phyloP scores from a whole-genome alignment of 2,888 invertebrate species.

The Oscheius sp. region DNA sequence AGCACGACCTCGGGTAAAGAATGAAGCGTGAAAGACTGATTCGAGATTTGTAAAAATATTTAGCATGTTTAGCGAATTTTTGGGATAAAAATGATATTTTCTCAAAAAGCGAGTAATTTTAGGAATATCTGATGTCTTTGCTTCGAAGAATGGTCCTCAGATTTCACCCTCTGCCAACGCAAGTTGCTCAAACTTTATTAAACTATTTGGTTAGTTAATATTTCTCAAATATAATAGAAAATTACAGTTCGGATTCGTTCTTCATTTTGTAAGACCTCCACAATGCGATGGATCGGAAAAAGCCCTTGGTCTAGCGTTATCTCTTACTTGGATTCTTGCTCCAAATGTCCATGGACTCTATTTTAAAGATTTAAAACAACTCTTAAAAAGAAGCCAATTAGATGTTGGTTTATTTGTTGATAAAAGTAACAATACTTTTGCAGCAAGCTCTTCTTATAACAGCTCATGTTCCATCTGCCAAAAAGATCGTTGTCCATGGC shows the following conservation, averaged over 20 bases:
- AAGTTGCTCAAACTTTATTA: conserved; percentile 95
- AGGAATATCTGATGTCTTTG: conserved; percentile 89
- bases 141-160: conserved; percentile 87
- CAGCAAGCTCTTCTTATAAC: conserved; percentile 89
- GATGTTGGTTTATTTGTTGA: conserved; percentile 77
- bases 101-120: conserved; percentile 70
- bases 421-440: conserved; percentile 35
- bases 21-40: conserved; percentile 13
- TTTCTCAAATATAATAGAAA: neutral
- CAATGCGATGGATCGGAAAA: conserved; percentile 94
- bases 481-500: conserved; percentile 78
- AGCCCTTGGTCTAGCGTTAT: conserved; percentile 81
- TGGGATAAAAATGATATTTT: neutral
- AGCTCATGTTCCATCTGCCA: conserved; percentile 98
- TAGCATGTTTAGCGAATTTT: conserved; percentile 8
- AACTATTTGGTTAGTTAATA: conserved; percentile 83
- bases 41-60: neutral
- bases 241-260: conserved; percentile 86
- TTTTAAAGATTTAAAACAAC: conserved; percentile 99
- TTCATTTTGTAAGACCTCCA: conserved; percentile 92
- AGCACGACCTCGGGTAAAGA: neutral
- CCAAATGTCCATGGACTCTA: conserved; percentile 98
- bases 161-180: conserved; percentile 75
- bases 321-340: conserved; percentile 95
- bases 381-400: conserved; percentile 96